A percentile compares a stretch with the other conserved stretches of the same genome.
Evolutionary conservation across 1,140 invertebrate species (phyloP).

Genomic region (Aleiodes sp.): DNA sequence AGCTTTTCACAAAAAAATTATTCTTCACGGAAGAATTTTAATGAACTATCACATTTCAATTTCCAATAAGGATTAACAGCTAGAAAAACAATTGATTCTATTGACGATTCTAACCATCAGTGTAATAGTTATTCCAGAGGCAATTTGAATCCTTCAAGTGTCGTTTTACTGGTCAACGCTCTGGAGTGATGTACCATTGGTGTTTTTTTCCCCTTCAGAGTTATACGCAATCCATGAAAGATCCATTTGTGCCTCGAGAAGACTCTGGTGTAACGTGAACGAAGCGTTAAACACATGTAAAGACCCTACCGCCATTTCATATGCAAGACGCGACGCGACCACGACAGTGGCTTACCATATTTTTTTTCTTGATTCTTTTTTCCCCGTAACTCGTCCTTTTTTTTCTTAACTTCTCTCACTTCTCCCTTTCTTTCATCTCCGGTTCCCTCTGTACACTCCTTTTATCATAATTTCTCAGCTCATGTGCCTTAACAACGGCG

Average conservation of each 20-base stretch:
- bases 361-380: slow-evolving; percentile 22
- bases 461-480: slow-evolving; percentile 31
- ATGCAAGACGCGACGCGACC: slow-evolving; percentile 33
- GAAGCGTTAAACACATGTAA: slow-evolving; percentile 38
- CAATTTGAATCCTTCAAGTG: too few relatives aligned
- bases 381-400: too few relatives aligned
- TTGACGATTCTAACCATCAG: too few relatives aligned
- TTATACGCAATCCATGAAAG: too few relatives aligned
- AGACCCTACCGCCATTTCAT: slow-evolving; percentile 37
- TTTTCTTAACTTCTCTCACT: neutral
- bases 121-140: too few relatives aligned
- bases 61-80: too few relatives aligned
- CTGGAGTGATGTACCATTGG: too few relatives aligned
- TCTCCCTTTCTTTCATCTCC: slow-evolving; percentile 18
- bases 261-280: slow-evolving; percentile 2
- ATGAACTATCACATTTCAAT: too few relatives aligned
- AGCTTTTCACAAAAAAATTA: neutral
- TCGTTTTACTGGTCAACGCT: too few relatives aligned
- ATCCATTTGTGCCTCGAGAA: neutral
- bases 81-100: neutral
- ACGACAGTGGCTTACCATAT: slow-evolving; percentile 11
- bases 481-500: slow-evolving; percentile 32
- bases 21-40: neutral
- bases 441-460: slow-evolving; percentile 2
- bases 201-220: too few relatives aligned